Conservation (phyloP, 2,113 vertebrate species). For the Peromyscus leucopus region DNA sequence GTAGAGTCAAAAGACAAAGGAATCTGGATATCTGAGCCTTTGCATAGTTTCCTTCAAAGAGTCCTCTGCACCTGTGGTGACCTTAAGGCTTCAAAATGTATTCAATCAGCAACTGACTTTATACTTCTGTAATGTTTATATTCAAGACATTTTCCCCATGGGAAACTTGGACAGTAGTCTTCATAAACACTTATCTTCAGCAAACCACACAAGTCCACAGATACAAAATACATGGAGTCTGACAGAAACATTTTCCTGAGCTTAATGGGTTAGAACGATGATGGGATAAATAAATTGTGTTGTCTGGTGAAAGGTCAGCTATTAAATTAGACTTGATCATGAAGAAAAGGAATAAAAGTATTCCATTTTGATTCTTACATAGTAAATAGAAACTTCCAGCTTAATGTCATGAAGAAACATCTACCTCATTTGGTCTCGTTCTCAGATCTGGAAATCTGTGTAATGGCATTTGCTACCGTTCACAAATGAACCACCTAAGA, state of each 20-base stretch:
- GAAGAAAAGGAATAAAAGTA: neutral
- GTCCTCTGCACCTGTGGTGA: neutral
- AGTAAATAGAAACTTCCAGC: neutral
- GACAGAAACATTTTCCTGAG: neutral
- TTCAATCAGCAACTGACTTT: neutral
- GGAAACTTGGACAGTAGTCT: neutral
- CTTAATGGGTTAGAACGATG: neutral
- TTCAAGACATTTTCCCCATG: neutral
- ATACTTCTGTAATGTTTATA: slow-evolving; percentile 11
- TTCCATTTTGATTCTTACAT: neutral
- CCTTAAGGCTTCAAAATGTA: neutral
- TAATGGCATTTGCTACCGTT: neutral
- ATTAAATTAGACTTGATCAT: neutral
- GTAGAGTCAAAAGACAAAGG: neutral
- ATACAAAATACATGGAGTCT: neutral
- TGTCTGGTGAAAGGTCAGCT: neutral
- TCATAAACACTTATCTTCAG: neutral
- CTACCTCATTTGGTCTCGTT: neutral
- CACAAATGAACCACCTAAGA: neutral
- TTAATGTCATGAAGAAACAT: neutral
- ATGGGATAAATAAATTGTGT: neutral
- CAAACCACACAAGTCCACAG: neutral
- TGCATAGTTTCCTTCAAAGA: neutral
- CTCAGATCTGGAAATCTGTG: neutral
- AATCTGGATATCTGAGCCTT: neutral